Base-by-base conservation (phyloP, 2,888 invertebrate species). In the Cheilosia variabilis region DNA sequence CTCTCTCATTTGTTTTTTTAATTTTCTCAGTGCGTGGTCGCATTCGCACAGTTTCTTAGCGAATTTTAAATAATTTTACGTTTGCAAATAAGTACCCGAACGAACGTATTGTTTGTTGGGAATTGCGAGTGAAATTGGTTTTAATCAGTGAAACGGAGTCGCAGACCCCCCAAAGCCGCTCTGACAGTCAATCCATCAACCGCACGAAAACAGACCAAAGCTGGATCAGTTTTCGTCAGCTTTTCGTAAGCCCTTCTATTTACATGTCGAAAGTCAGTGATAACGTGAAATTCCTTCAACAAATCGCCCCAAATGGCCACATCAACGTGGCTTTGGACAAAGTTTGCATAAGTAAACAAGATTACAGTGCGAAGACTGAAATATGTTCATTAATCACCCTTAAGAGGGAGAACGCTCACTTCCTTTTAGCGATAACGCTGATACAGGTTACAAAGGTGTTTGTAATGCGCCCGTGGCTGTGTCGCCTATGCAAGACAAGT, bases 331-430 rank as follows among this genome's bases (percentile, higher is more conserved):
- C 41, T 60, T 57, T 57, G 17, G 17, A 19, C 19, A 47, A 31
- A 57, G 37, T 58, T 58, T 58, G 58, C 58, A 41, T 58, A 58
- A 58, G 58, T 58, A 58, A 60, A 60, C 60, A 60, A 43, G 60
- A 60, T 60, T 60, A 60, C n/a, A 47, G n/a, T 1, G 15, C 24
- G 22, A 43, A 27, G 24, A 60, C n/a, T 15, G 15, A 24, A 43
- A 60, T 41, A 27, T 24, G 41, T 41, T 60, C 15, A 24, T 60
- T 60, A 60, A 60, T 60, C 24, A 9, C 60, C 9, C 4, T 41
- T 43, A 7, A 47, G 47, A 19, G 9, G 9, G 47, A 9, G 27
- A 17, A 9, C 27, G 47, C 7, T 9, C 47, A 10, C 47, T 19
- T 17, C 2, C 43, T 17, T 45, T 15, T 2, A 2, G 17, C 7